A percentile compares a stretch with the other conserved stretches of the same genome.
These are phyloP conservation scores for Chloromyia formosa DNA, from an alignment of 2,888 invertebrate genomes.

Conservation along the genomic window DNA sequence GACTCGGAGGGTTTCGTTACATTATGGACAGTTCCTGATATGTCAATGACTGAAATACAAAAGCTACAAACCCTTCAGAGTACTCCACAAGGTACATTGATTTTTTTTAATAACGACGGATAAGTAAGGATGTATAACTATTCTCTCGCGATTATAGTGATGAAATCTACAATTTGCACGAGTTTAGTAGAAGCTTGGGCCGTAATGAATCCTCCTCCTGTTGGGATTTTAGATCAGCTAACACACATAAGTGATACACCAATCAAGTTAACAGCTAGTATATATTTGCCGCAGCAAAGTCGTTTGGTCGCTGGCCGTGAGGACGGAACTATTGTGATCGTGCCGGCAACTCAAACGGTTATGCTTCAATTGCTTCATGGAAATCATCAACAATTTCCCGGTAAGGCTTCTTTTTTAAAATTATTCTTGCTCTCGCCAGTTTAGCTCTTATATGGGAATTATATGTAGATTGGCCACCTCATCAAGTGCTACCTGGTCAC, in stretches of 20 bases:
- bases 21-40: conserved; percentile 89
- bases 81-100: conserved; percentile 58
- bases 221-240: conserved; percentile 90
- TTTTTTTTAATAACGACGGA: too few species aligned
- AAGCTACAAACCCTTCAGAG: conserved; percentile 60
- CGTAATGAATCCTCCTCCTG: conserved; percentile 85
- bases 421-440: not conserved
- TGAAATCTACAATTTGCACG: conserved; percentile 81
- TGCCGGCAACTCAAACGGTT: conserved; percentile 94
- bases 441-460: conserved; percentile 63
- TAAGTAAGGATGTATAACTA: not conserved
- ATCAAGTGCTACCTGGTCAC: conserved; percentile 88
- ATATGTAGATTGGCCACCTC: conserved; percentile 84
- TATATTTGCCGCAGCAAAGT: conserved; percentile 93
- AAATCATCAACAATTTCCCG: conserved; percentile 81
- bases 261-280: conserved; percentile 89
- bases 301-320: conserved; percentile 93
- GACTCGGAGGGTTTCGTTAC: conserved; percentile 92
- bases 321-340: conserved; percentile 95
- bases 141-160: conserved; percentile 62
- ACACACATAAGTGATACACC: conserved; percentile 77
- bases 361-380: conserved; percentile 91
- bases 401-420: conserved; percentile 61
- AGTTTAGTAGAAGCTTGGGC: conserved; percentile 90
- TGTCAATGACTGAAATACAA: conserved; percentile 70